phyloP scores from a whole-genome alignment of 2,113 vertebrate species.

The Oceanodroma tethys region DNA sequence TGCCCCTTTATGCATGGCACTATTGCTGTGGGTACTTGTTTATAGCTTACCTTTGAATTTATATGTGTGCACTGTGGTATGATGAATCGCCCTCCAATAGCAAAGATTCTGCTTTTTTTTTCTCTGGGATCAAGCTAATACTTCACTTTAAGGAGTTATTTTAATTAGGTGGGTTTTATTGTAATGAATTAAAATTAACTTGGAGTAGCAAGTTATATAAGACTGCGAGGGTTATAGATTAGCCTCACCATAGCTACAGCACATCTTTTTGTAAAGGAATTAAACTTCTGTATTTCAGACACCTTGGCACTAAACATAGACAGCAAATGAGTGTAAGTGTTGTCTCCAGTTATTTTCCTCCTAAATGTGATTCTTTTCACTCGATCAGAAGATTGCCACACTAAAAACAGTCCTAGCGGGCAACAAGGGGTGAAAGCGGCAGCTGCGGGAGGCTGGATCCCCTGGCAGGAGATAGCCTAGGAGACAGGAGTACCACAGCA shows the following conservation, averaged over 20 bases:
- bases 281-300: slow-evolving; percentile 12
- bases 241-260: slow-evolving; percentile 72
- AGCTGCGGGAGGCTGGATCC: background rate
- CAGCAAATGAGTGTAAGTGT: background rate
- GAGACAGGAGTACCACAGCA: background rate
- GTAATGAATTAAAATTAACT: slow-evolving; percentile 74
- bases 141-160: slow-evolving; percentile 68
- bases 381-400: background rate
- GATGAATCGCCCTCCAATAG: slow-evolving; percentile 48
- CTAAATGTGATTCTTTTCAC: background rate
- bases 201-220: slow-evolving; percentile 70
- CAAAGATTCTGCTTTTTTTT: background rate
- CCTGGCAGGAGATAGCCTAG: background rate
- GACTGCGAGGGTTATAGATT: slow-evolving; percentile 62
- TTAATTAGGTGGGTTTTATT: slow-evolving; percentile 68
- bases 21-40: slow-evolving; percentile 67
- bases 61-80: background rate
- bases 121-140: slow-evolving; percentile 59
- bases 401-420: background rate
- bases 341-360: background rate
- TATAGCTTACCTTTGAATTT: slow-evolving; percentile 71
- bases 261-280: slow-evolving; percentile 58
- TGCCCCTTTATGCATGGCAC: slow-evolving; percentile 61
- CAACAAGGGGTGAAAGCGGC: background rate
- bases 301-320: background rate